Evolutionary conservation across 2,113 vertebrate species (phyloP).

Genomic region (Proterorhinus semilunaris): DNA sequence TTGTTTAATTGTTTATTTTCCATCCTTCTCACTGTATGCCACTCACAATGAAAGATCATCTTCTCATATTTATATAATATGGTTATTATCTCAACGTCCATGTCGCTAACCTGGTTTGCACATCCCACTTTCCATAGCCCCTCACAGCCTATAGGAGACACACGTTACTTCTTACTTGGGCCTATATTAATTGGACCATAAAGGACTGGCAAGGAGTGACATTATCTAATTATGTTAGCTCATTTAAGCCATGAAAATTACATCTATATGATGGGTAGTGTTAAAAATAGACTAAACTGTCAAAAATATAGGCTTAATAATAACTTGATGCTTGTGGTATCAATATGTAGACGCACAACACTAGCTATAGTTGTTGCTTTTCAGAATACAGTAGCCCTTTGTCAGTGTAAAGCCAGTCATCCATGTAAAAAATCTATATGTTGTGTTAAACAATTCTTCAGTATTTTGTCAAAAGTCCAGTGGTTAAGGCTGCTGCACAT

Average conservation of each 20-base stretch:
- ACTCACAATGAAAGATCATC: neutral
- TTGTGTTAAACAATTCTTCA: neutral
- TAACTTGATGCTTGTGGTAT: neutral
- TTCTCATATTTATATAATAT: too few relatives aligned
- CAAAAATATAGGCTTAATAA: neutral
- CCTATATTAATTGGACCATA: constrained; percentile 3
- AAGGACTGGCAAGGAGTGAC: neutral
- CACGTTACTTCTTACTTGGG: neutral
- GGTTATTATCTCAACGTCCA: neutral
- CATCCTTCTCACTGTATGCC: neutral
- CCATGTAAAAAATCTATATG: neutral
- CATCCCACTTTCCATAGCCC: neutral
- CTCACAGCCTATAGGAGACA: neutral
- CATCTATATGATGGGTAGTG: neutral
- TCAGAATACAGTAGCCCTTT: neutral
- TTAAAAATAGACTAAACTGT: constrained; percentile 3
- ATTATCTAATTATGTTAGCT: neutral
- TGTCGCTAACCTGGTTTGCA: neutral
- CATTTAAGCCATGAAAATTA: neutral
- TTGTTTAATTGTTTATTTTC: neutral
- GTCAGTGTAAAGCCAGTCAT: neutral
- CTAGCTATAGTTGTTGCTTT: neutral
- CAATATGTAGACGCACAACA: neutral
- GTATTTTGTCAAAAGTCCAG: too few relatives aligned
- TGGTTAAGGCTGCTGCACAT: too few relatives aligned